A percentile compares a stretch with the other conserved stretches of the same genome.
Evolutionary conservation across 2,888 invertebrate species (phyloP).

Genomic region (Tenthredo notha): DNA sequence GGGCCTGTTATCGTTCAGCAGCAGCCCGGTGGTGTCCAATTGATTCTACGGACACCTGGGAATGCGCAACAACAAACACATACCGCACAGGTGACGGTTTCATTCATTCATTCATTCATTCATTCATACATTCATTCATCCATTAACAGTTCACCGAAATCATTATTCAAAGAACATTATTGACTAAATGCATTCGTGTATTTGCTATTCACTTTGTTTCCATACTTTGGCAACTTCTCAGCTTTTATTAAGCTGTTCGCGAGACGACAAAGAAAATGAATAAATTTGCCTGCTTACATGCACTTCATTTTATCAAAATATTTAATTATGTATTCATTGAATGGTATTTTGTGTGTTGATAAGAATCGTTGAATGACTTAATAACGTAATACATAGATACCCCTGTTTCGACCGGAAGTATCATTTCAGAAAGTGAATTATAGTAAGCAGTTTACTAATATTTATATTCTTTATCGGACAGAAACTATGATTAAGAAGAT

Average conservation of each 20-base stretch:
- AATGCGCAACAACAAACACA: constrained; percentile 77
- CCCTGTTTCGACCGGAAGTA: background rate
- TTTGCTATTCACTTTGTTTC: constrained; percentile 10
- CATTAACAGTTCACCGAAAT: constrained; percentile 44
- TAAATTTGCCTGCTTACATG: constrained; percentile 8
- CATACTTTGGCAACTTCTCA: background rate
- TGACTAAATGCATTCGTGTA: background rate
- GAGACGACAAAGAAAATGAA: background rate
- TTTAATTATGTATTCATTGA: background rate
- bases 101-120: constrained; percentile 59
- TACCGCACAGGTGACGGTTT: constrained; percentile 78
- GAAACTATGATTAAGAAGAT: background rate
- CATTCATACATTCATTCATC: constrained; percentile 69
- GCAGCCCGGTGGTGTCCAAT: constrained; percentile 85
- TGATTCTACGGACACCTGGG: constrained; percentile 85
- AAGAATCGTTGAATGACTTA: background rate
- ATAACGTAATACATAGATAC: constrained; percentile 10
- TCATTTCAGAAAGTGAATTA: background rate
- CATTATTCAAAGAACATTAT: background rate
- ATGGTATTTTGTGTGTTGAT: background rate
- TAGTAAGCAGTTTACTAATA: background rate
- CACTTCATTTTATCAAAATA: background rate
- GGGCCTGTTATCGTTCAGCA: constrained; percentile 83
- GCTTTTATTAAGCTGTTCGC: background rate
- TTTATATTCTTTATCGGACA: background rate